Evolutionary conservation across 2,888 invertebrate species (phyloP).

Genomic region (Plebejus argus): DNA sequence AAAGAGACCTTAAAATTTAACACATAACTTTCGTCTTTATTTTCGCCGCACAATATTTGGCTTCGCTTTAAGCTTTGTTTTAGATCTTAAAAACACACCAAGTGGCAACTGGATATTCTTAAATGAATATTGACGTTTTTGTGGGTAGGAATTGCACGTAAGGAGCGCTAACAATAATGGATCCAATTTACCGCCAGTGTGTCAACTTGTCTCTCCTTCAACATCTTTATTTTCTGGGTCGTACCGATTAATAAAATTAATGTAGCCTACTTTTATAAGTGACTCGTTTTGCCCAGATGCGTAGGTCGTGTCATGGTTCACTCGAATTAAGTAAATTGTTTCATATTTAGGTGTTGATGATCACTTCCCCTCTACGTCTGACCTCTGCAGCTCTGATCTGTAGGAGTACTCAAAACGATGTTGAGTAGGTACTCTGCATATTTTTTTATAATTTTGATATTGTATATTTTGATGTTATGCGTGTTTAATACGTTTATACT

Average conservation of each 20-base stretch:
- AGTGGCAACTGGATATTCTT: neutral
- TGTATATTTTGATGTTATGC: neutral
- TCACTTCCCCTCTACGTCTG: neutral
- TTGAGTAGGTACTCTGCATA: neutral
- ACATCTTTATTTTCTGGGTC: conserved; percentile 72
- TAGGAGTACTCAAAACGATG: neutral
- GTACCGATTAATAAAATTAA: conserved; percentile 60
- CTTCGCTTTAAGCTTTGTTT: neutral
- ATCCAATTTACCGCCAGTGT: conserved; percentile 40
- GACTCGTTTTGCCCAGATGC: conserved; percentile 68
- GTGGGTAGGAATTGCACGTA: neutral
- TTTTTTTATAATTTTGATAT: neutral
- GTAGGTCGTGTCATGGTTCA: conserved; percentile 51
- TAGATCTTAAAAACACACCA: neutral
- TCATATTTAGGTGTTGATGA: conserved; percentile 14
- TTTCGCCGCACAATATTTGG: neutral
- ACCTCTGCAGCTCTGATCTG: neutral
- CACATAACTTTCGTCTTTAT: neutral
- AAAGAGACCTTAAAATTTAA: neutral
- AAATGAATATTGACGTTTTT: neutral
- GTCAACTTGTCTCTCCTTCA: conserved; percentile 48
- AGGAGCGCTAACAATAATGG: conserved; percentile 31
- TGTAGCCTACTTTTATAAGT: conserved; percentile 77
- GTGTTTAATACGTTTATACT: too few species aligned
- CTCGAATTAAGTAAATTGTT: conserved; percentile 54